Conservation (phyloP, 2,797 vertebrate genomes). For the Antennarius maculatus region DNA sequence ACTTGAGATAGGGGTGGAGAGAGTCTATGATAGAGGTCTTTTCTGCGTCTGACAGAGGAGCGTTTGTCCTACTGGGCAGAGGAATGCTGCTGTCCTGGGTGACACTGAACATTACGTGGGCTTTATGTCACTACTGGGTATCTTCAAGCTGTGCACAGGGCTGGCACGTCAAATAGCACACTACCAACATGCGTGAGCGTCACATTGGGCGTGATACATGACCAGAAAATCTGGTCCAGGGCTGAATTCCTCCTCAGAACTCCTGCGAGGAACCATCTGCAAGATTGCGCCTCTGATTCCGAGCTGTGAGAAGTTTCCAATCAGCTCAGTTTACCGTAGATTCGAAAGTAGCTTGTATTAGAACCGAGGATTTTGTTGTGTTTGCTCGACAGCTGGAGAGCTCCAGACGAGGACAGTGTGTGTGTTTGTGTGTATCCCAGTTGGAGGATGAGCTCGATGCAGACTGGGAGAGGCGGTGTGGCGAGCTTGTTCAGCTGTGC, state of each 20-base stretch:
- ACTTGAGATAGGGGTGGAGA: slow-evolving; percentile 62
- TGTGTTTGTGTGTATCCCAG: slow-evolving; percentile 72
- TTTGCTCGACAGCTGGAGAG: slow-evolving; percentile 69
- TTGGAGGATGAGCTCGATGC: slow-evolving; percentile 66
- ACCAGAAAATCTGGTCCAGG: slow-evolving; percentile 34
- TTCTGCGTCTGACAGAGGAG: slow-evolving; percentile 79
- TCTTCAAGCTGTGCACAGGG: slow-evolving; percentile 69
- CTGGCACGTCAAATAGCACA: slow-evolving; percentile 67
- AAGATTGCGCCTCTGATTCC: background rate
- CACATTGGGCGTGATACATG: slow-evolving; percentile 46
- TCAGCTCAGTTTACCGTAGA: slow-evolving; percentile 12
- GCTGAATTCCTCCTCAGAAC: slow-evolving; percentile 15
- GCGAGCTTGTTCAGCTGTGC: slow-evolving; percentile 81
- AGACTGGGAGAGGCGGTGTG: slow-evolving; percentile 65
- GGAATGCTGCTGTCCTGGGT: slow-evolving; percentile 75
- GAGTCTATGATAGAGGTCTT: slow-evolving; percentile 80
- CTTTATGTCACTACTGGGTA: slow-evolving; percentile 75
- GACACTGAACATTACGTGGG: slow-evolving; percentile 74
- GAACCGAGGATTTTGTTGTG: slow-evolving; percentile 41
- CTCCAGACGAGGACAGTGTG: slow-evolving; percentile 59
- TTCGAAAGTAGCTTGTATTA: slow-evolving; percentile 29
- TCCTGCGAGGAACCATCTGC: background rate
- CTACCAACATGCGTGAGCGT: slow-evolving; percentile 68
- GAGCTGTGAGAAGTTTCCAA: slow-evolving; percentile 2
- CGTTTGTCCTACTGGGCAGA: slow-evolving; percentile 76